These are phyloP conservation scores for Oreonectes daqikongensis DNA, from an alignment of 2,797 vertebrate species.

Conservation along the genomic window DNA sequence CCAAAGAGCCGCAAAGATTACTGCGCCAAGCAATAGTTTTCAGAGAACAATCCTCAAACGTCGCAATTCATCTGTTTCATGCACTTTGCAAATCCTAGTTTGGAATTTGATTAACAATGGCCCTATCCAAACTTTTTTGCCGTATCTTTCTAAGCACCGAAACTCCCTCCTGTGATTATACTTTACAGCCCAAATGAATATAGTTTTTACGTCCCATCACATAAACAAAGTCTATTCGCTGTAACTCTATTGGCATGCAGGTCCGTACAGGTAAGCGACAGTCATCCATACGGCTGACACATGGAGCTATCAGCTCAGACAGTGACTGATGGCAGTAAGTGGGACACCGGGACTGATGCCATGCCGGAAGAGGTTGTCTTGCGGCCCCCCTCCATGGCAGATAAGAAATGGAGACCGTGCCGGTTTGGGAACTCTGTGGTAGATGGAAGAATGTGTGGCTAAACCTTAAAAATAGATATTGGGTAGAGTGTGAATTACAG, in stretches of 20 bases:
- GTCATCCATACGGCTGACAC: constrained; percentile 74
- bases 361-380: constrained; percentile 57
- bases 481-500: constrained; percentile 37
- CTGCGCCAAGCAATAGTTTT: constrained; percentile 27
- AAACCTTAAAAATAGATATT: constrained; percentile 52
- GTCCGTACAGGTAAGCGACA: constrained; percentile 65
- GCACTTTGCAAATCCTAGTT: not conserved
- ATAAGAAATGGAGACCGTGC: constrained; percentile 68
- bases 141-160: not conserved
- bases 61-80: not conserved
- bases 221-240: not conserved
- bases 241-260: constrained; percentile 72
- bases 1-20: constrained; percentile 42
- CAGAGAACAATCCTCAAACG: constrained; percentile 1
- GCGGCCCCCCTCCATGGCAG: constrained; percentile 51
- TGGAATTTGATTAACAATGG: not conserved
- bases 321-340: constrained; percentile 72
- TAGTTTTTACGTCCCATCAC: not conserved
- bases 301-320: constrained; percentile 69
- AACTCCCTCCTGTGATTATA: not conserved
- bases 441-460: constrained; percentile 58
- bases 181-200: not conserved
- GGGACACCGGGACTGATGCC: constrained; percentile 50
- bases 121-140: not conserved
- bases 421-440: constrained; percentile 56